Evolutionary conservation across 2,888 invertebrate species (phyloP).

Genomic region (Catonia carolina): DNA sequence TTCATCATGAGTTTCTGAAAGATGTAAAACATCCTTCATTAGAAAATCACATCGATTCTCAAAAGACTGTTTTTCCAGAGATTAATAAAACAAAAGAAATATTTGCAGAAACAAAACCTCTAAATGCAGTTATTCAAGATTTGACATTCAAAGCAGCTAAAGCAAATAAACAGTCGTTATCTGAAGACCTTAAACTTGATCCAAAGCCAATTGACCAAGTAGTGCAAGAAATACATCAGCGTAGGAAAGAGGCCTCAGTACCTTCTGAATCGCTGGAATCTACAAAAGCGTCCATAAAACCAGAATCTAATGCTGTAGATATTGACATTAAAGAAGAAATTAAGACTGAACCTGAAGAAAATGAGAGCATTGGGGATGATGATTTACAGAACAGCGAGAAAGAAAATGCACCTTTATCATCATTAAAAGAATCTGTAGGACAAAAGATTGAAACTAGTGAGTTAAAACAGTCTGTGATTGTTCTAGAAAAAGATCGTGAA

Average conservation of each 20-base stretch:
- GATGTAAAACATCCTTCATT: neutral
- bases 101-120: conserved; percentile 27
- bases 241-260: conserved; percentile 26
- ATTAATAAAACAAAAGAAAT: conserved; percentile 13
- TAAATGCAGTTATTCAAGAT: conserved; percentile 33
- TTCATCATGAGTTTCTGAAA: too few species aligned
- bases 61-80: conserved; percentile 11
- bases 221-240: conserved; percentile 27
- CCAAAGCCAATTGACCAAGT: conserved; percentile 30
- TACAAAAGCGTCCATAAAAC: conserved; percentile 12
- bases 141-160: conserved; percentile 27
- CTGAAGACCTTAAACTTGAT: conserved; percentile 8
- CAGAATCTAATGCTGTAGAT: conserved; percentile 7
- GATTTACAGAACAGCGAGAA: too few species aligned
- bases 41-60: conserved; percentile 21
- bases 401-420: too few species aligned
- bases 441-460: neutral
- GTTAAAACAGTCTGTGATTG: too few species aligned
- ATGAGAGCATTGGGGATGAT: neutral
- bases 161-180: conserved; percentile 14
- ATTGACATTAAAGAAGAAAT: conserved; percentile 9
- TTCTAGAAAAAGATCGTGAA: too few species aligned
- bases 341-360: conserved; percentile 13
- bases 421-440: neutral
- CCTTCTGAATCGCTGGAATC: conserved; percentile 18